Conservation (phyloP, 2,797 vertebrate genomes). For the Amphiprion clarkii region DNA sequence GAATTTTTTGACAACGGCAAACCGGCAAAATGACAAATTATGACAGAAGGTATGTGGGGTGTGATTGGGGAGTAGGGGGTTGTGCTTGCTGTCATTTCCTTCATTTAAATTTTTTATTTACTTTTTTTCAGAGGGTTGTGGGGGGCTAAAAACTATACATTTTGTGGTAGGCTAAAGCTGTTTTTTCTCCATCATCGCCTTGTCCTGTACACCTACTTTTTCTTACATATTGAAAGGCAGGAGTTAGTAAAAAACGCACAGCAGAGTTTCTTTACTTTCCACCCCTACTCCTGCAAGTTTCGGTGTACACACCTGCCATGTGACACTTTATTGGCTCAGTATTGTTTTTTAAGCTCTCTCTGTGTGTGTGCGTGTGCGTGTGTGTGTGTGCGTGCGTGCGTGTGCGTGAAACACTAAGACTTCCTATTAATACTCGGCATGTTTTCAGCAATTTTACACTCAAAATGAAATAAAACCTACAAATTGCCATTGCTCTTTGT, state of each 20-base stretch:
- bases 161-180: too few relatives aligned
- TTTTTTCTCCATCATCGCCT: neutral
- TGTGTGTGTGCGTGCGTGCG: too few relatives aligned
- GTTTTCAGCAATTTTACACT: neutral
- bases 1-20: constrained; percentile 39
- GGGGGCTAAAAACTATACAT: too few relatives aligned
- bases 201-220: neutral
- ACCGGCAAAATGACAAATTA: constrained; percentile 66
- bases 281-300: neutral
- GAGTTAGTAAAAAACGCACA: too few relatives aligned
- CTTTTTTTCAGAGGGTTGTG: too few relatives aligned
- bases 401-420: neutral
- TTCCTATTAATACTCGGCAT: neutral
- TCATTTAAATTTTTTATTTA: too few relatives aligned
- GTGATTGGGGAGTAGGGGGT: neutral
- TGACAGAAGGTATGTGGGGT: constrained; percentile 60
- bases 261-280: neutral
- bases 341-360: neutral
- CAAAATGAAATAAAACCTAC: neutral
- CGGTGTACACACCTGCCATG: neutral
- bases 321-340: neutral
- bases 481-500: neutral
- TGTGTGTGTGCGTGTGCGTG: too few relatives aligned
- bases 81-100: neutral
- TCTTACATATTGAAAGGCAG: too few relatives aligned